Evolutionary conservation across 2,797 vertebrate species (phyloP), one percentile per base, ranked within the genome.

Genomic region (Saxicola maurus): DNA sequence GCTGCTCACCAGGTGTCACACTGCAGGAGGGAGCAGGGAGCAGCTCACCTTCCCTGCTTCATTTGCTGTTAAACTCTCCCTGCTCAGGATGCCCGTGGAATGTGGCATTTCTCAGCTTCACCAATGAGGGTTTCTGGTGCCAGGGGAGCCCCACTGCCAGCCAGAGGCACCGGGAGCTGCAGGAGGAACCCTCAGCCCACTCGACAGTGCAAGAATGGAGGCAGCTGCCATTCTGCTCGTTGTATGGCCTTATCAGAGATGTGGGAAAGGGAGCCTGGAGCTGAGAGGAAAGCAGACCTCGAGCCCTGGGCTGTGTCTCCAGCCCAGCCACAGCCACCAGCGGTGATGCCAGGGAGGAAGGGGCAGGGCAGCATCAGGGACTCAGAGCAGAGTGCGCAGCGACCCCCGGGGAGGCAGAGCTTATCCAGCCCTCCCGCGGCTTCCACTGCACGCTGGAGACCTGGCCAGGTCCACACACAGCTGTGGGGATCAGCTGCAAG

Each of bases 141-240:
- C 7, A 17, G 31, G 73, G 11, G 28, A 66, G 60, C 24, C 2
- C 3, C 14, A 0, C 6, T 9, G 23, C 9, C 3, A 4, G 72
- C 23, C 67, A 40, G 45, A 56, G 45, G 49, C 71, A 55, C 18
- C 0, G 0, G 45, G 42, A 77, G 31, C 48, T 38, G 45, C 0
- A 0, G 35, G 48, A 71, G n/a, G 21, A 46, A 24, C 28, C 17
- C 37, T 42, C 1, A 2, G 53, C n/a, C 49, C 1, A 0, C 51
- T 40, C 2, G 0, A 9, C 64, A 21, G n/a, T 12, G 43, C 43
- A 27, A 60, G 77, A 65, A 37, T 0, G 3, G 38, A 72, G 55
- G 4, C 1, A 0, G 30, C 27, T 60, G 67, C 64, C 3, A 0
- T 18, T 45, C 46, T 61, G 35, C 61, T 65, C 51, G 52, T 60